Conservation (phyloP, 2,888 invertebrate genomes). For the Hyalella azteca region DNA sequence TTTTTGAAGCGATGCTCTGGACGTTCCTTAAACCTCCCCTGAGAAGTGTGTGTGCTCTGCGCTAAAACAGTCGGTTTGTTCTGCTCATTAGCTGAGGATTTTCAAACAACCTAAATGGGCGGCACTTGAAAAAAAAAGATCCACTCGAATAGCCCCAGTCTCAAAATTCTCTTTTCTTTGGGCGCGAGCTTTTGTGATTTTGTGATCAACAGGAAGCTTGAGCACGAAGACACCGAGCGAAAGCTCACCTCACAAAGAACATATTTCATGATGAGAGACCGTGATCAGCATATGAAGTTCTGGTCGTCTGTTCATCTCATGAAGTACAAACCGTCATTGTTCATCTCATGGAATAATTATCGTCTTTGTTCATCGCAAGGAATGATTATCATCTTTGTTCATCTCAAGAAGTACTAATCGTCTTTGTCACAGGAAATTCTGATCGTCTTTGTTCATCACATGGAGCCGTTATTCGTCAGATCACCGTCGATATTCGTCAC, state of each 20-base stretch:
- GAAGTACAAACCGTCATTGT: no score
- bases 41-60: not conserved
- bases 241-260: not conserved
- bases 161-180: not conserved
- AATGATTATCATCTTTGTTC: no score
- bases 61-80: conserved; percentile 33
- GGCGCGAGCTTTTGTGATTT: not conserved
- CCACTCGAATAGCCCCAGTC: conserved; percentile 5
- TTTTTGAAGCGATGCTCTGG: not conserved
- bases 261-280: not conserved
- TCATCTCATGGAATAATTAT: no score
- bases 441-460: no score
- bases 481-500: no score
- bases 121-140: conserved; percentile 27
- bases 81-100: conserved; percentile 35
- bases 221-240: not conserved
- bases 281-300: not conserved
- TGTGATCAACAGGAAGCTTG: not conserved
- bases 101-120: conserved; percentile 26
- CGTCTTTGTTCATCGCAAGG: no score
- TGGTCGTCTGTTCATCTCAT: no score
- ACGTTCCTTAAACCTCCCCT: not conserved
- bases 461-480: no score
- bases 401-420: no score
- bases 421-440: no score